Conservation (phyloP, 2,797 vertebrate species). For the Limosa lapponica region DNA sequence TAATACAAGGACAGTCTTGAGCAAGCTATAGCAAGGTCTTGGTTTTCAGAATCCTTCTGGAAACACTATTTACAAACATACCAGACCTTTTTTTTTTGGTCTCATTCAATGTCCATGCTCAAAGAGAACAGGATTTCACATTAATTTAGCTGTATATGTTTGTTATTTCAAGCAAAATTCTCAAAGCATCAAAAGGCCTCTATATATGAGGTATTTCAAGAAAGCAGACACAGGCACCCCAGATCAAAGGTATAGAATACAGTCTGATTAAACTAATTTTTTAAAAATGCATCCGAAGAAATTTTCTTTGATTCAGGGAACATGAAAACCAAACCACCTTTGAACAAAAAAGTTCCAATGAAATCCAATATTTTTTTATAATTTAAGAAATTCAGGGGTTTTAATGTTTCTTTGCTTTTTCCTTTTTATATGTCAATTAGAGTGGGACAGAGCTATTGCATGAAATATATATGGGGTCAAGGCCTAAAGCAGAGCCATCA, state of each 20-base stretch:
- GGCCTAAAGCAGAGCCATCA: not conserved
- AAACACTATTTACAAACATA: not conserved
- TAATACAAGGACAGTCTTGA: not conserved
- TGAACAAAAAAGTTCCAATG: slow-evolving; percentile 11
- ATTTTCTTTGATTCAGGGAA: slow-evolving; percentile 31
- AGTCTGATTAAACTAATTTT: slow-evolving; percentile 45
- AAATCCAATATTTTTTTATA: slow-evolving; percentile 10
- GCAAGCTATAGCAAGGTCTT: not conserved
- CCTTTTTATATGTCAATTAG: not conserved
- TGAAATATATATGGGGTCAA: not conserved
- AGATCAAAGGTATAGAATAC: slow-evolving; percentile 40
- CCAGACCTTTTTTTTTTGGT: not conserved
- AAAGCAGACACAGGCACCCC: slow-evolving; percentile 12
- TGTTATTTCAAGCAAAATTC: slow-evolving; percentile 39
- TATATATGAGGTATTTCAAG: slow-evolving; percentile 4
- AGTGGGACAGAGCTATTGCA: not conserved
- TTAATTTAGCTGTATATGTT: slow-evolving; percentile 11
- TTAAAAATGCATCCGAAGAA: not conserved
- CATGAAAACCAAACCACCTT: slow-evolving; percentile 33
- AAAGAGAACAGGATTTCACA: slow-evolving; percentile 1
- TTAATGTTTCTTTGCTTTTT: not conserved
- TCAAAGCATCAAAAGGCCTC: slow-evolving; percentile 8
- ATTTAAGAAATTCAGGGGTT: slow-evolving; percentile 2
- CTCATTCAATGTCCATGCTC: not conserved
- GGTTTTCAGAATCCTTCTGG: not conserved